phyloP scores from a whole-genome alignment of 1,140 invertebrate species.

The Tribolium castaneum region DNA sequence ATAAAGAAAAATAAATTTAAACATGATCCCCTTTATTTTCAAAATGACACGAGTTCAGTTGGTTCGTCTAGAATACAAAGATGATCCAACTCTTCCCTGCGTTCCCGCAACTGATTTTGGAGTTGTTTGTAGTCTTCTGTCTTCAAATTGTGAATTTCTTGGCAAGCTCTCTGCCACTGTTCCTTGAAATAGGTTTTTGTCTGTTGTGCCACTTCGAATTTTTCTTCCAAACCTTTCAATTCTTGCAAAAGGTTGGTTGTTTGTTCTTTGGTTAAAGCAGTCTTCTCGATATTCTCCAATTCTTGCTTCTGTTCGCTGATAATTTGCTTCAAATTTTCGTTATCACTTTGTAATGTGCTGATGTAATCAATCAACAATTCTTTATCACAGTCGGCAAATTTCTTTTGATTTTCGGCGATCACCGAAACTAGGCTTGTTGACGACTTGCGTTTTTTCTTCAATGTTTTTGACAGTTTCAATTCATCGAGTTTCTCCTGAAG shows the following conservation, averaged over 20 bases:
- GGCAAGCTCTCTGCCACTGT: constrained; percentile 66
- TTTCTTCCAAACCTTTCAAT: constrained; percentile 66
- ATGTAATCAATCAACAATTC: constrained; percentile 37
- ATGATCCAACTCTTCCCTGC: constrained; percentile 62
- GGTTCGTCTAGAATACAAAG: not conserved
- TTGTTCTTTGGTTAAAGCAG: constrained; percentile 64
- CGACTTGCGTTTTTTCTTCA: constrained; percentile 47
- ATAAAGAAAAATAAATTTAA: no score
- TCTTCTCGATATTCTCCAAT: constrained; percentile 63
- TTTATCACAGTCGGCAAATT: constrained; percentile 38
- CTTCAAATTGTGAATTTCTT: constrained; percentile 67
- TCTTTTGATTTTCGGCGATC: constrained; percentile 52
- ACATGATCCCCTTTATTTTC: no score
- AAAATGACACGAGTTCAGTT: not conserved
- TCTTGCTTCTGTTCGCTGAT: constrained; percentile 62
- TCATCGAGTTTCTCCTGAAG: constrained; percentile 49
- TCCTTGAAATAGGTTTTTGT: constrained; percentile 69
- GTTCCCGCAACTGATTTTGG: constrained; percentile 64
- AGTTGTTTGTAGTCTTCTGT: constrained; percentile 64
- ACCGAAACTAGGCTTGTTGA: not conserved
- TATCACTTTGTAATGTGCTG: constrained; percentile 63
- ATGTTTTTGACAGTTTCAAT: constrained; percentile 50
- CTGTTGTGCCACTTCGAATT: constrained; percentile 63
- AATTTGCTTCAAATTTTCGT: constrained; percentile 62
- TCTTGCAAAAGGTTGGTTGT: constrained; percentile 65